phyloP scores from a whole-genome alignment of 2,113 vertebrate species.

The Ceyx melanurus region DNA sequence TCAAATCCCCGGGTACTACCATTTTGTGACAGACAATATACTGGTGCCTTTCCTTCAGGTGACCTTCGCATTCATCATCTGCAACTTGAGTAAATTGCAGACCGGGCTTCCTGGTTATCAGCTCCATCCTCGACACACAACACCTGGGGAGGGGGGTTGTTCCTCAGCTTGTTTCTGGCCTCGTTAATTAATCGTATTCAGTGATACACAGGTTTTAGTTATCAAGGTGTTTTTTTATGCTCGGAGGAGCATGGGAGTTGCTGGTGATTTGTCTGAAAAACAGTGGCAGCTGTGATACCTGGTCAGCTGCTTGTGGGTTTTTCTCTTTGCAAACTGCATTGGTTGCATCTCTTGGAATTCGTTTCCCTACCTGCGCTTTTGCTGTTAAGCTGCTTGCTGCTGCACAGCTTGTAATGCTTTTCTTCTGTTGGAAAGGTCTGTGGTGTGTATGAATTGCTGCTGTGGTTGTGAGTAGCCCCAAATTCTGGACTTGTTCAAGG shows the following conservation, averaged over 20 bases:
- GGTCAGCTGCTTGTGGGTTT: not conserved
- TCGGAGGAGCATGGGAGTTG: fast-evolving
- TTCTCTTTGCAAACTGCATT: not conserved
- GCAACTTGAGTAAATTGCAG: constrained; percentile 39
- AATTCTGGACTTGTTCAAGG: not conserved
- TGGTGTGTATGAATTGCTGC: not conserved
- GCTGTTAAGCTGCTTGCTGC: not conserved
- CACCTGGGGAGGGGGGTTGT: not conserved
- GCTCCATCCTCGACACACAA: not conserved
- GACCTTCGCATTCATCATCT: constrained; percentile 61
- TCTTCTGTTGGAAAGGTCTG: not conserved
- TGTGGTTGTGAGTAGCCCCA: not conserved
- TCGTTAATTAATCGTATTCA: not conserved
- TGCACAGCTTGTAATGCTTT: not conserved
- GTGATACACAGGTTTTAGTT: not conserved
- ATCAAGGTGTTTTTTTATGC: not conserved
- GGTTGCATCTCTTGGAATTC: not conserved
- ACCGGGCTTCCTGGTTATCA: not conserved
- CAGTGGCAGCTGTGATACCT: not conserved
- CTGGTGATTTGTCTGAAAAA: not conserved
- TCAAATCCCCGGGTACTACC: constrained; percentile 13
- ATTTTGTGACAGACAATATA: constrained; percentile 32
- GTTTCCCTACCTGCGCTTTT: not conserved
- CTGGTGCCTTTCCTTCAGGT: constrained; percentile 43
- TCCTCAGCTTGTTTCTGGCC: not conserved